A percentile compares a stretch with the other conserved stretches of the same genome.
phyloP scores from a whole-genome alignment of 2,888 invertebrate genomes.

The Pteria penguin region DNA sequence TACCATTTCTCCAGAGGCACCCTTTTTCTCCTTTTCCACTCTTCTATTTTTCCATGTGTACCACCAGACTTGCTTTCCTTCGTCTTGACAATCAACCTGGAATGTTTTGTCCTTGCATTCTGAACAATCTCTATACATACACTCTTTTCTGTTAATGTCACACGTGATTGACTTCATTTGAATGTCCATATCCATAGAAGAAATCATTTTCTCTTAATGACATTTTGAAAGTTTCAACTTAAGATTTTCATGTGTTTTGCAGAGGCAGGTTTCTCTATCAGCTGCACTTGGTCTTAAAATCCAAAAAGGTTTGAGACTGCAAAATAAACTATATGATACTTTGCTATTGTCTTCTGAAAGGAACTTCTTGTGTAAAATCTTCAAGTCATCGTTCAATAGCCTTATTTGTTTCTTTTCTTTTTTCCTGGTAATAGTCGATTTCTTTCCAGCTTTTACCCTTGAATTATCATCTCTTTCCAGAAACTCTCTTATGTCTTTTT shows the following conservation, averaged over 20 bases:
- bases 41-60: constrained; percentile 15
- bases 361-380: constrained; percentile 43
- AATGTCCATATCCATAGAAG: constrained; percentile 18
- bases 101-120: constrained; percentile 4
- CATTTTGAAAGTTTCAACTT: constrained; percentile 29
- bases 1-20: background rate
- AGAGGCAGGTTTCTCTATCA: constrained; percentile 45
- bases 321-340: constrained; percentile 42
- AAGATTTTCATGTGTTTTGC: constrained; percentile 43
- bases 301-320: constrained; percentile 43
- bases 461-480: constrained; percentile 29
- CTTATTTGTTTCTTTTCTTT: constrained; percentile 47
- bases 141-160: constrained; percentile 12
- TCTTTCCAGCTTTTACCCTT: background rate
- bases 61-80: constrained; percentile 18
- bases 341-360: constrained; percentile 29
- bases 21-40: constrained; percentile 1
- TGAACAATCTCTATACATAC: constrained; percentile 25
- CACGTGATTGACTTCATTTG: constrained; percentile 20
- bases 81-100: background rate
- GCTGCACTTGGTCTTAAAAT: constrained; percentile 37
- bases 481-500: constrained; percentile 28
- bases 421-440: background rate
- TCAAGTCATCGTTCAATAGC: constrained; percentile 38
- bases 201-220: constrained; percentile 1